Evolutionary conservation across 2,888 invertebrate species (phyloP).

Genomic region (Achlya flavicornis): DNA sequence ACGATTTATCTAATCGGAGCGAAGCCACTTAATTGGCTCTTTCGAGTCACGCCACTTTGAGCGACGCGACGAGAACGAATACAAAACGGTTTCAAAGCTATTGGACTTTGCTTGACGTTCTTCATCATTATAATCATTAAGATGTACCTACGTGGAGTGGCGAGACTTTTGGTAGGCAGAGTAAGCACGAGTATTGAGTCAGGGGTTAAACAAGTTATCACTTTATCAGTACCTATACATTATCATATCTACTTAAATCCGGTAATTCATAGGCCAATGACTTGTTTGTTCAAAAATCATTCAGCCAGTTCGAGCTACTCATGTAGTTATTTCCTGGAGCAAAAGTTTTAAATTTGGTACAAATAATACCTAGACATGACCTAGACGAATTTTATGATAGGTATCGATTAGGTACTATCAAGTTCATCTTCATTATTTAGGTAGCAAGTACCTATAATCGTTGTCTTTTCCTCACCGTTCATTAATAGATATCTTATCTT

Average conservation of each 20-base stretch:
- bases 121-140: conserved; percentile 15
- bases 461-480: too few species aligned
- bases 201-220: conserved; percentile 26
- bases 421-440: too few species aligned
- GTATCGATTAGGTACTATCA: too few species aligned
- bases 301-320: neutral
- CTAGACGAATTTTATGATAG: too few species aligned
- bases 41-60: conserved; percentile 73
- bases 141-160: neutral
- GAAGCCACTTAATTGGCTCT: conserved; percentile 67
- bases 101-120: conserved; percentile 56
- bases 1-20: conserved; percentile 67
- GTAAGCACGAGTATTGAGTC: conserved; percentile 8
- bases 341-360: too few species aligned
- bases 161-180: neutral
- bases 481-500: too few species aligned
- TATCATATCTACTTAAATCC: conserved; percentile 35
- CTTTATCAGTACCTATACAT: conserved; percentile 13
- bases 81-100: conserved; percentile 49
- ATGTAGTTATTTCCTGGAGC: neutral
- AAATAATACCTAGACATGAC: too few species aligned
- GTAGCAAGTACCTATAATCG: too few species aligned
- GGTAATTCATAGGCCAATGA: conserved; percentile 35
- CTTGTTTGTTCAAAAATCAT: conserved; percentile 13
- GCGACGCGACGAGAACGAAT: conserved; percentile 64